These are phyloP conservation scores for Aleiodes alternator DNA, from an alignment of 2,888 invertebrate species.

Conservation along the genomic window DNA sequence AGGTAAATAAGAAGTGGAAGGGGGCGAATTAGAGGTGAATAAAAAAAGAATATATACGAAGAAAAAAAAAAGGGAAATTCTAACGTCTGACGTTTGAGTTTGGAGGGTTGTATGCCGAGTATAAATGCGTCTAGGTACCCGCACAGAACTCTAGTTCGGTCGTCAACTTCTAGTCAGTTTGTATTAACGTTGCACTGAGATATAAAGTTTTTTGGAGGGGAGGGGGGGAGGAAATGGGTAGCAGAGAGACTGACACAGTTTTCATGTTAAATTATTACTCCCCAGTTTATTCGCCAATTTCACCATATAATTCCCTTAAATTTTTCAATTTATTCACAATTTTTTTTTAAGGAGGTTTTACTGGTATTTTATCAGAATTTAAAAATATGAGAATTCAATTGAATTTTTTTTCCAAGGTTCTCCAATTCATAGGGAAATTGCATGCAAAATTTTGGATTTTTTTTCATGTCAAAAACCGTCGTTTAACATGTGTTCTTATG, in stretches of 20 bases:
- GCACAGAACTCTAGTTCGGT: constrained; percentile 26
- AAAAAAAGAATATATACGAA: no score
- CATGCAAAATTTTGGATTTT: no score
- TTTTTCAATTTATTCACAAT: background rate
- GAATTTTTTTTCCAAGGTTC: no score
- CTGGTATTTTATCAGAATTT: no score
- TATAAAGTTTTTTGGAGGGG: constrained; percentile 28
- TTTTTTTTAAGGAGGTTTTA: background rate
- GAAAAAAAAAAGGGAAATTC: background rate
- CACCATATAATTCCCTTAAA: background rate
- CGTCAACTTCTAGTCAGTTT: constrained; percentile 38
- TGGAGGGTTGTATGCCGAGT: background rate
- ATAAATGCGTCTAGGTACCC: constrained; percentile 22
- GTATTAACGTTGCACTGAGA: constrained; percentile 30
- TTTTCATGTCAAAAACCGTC: no score
- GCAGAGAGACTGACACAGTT: constrained; percentile 30
- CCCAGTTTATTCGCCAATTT: background rate
- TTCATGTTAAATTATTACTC: constrained; percentile 27
- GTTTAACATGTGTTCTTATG: no score
- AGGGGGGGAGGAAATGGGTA: background rate
- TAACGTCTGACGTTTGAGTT: background rate
- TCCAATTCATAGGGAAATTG: no score
- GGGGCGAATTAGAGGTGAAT: no score
- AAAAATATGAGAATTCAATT: no score
- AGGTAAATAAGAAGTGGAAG: background rate